Evolutionary conservation across 2,113 vertebrate species (phyloP).

Genomic region (Notothenia coriiceps): DNA sequence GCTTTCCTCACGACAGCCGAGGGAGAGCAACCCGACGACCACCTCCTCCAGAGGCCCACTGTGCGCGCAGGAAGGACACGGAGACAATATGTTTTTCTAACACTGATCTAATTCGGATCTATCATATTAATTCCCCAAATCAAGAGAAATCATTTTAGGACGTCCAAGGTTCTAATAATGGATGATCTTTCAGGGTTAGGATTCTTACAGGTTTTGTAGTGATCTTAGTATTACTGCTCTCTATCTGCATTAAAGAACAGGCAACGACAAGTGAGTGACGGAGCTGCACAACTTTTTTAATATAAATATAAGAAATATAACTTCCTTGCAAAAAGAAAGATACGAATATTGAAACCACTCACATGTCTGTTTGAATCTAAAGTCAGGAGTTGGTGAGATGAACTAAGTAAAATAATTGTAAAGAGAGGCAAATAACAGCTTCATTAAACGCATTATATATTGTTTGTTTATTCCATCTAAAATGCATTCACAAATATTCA

Average conservation of each 20-base stretch:
- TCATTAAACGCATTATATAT: background rate
- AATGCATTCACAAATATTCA: too few relatives aligned
- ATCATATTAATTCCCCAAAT: slow-evolving; percentile 29
- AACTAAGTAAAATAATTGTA: background rate
- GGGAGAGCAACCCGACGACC: slow-evolving; percentile 62
- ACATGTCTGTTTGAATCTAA: background rate
- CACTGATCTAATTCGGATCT: slow-evolving; percentile 33
- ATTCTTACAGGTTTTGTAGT: slow-evolving; percentile 11
- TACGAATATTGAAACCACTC: background rate
- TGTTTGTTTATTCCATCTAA: background rate
- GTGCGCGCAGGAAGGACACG: slow-evolving; percentile 49
- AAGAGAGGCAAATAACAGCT: background rate
- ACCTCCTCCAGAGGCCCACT: slow-evolving; percentile 64
- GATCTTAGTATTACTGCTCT: slow-evolving; percentile 16
- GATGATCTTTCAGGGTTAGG: slow-evolving; percentile 22
- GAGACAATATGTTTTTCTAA: slow-evolving; percentile 37
- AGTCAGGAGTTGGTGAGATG: background rate
- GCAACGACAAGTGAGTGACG: background rate
- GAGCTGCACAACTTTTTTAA: background rate
- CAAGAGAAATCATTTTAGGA: slow-evolving; percentile 24
- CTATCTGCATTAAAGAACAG: slow-evolving; percentile 9
- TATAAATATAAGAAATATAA: background rate
- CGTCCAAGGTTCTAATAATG: slow-evolving; percentile 8
- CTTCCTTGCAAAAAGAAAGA: background rate
- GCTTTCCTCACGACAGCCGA: slow-evolving; percentile 73